Conservation (phyloP, 2,797 vertebrate species). For the Siniperca scherzeri region DNA sequence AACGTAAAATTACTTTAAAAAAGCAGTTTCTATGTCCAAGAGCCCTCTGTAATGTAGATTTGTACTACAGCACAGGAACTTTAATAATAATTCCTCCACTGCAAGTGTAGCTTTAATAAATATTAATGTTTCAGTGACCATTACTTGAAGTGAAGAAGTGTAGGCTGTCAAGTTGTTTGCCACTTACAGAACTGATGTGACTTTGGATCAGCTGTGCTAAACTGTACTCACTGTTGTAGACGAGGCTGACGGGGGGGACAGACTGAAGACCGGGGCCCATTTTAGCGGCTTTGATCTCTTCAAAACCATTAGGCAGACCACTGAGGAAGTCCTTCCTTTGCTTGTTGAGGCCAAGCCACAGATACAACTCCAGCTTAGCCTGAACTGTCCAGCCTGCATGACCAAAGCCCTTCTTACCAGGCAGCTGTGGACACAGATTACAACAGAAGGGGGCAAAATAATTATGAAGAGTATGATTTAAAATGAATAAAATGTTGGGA, state of each 20-base stretch:
- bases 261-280: slow-evolving; percentile 84
- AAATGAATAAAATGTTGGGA: not conserved
- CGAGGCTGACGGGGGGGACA: slow-evolving; percentile 92
- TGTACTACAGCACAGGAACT: not conserved
- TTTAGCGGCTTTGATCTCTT: slow-evolving; percentile 90
- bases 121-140: not conserved
- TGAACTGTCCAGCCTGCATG: slow-evolving; percentile 97
- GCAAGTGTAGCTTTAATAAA: slow-evolving; percentile 1
- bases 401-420: slow-evolving; percentile 95
- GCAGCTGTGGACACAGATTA: slow-evolving; percentile 85
- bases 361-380: slow-evolving; percentile 96
- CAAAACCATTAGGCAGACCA: slow-evolving; percentile 95
- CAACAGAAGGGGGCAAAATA: not conserved
- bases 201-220: not conserved
- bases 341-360: slow-evolving; percentile 97
- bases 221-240: slow-evolving; percentile 92
- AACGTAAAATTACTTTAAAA: not conserved
- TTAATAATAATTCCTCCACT: not conserved
- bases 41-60: not conserved
- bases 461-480: not conserved
- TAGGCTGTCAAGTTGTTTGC: slow-evolving; percentile 1
- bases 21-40: not conserved
- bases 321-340: slow-evolving; percentile 94
- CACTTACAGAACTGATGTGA: slow-evolving; percentile 1
- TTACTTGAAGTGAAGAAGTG: not conserved